Base-by-base conservation (phyloP, 2,797 vertebrate genomes). In the Choloepus didactylus region DNA sequence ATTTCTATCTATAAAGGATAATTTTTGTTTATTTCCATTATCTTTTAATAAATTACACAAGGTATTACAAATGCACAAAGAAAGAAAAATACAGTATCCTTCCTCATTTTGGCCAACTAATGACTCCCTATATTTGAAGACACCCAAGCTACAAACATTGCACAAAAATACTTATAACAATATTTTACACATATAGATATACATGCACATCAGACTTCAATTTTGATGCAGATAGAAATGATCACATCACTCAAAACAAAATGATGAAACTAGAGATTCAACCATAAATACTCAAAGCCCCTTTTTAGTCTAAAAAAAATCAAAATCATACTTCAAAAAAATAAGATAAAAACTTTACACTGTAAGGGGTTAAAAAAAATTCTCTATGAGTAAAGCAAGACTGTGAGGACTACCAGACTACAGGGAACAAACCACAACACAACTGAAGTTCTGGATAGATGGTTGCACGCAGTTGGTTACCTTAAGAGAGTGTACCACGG, bases 401-500 rank as follows among this genome's bases (percentile, higher is more conserved):
- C 95, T 38, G 83, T 96, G 95, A 96, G 76, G 69, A 89, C 73
- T 95, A 92, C 72, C 87, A 92, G 87, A 97, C 92, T 82, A 97
- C 75, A 96, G 96, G 96, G 4, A 95, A 96, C 95, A 96, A 97
- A 87, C 76, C 96, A 98, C 94, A 2, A 96, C 91, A 98, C 97
- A 93, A 97, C 96, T n/a, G 75, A 97, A 60, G 73, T 95, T 97
- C 96, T 93, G 93, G 86, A 97, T 87, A 96, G 92, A 97, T 82
- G 96, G 96, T 91, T 95, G 87, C 29, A 96, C 89, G 96, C 67
- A 49, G 54, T 96, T 86, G 67, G 8, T 98, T 98, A 98, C 98
- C 98, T 98, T 98, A 97, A 98, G 98, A 98, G 98, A 98, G 98
- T 98, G 98, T 97, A 98, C 98, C 98, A 98, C 98, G 87, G 98